These are phyloP conservation scores for Formica selysi DNA, from an alignment of 1,140 invertebrate species.

Conservation along the genomic window DNA sequence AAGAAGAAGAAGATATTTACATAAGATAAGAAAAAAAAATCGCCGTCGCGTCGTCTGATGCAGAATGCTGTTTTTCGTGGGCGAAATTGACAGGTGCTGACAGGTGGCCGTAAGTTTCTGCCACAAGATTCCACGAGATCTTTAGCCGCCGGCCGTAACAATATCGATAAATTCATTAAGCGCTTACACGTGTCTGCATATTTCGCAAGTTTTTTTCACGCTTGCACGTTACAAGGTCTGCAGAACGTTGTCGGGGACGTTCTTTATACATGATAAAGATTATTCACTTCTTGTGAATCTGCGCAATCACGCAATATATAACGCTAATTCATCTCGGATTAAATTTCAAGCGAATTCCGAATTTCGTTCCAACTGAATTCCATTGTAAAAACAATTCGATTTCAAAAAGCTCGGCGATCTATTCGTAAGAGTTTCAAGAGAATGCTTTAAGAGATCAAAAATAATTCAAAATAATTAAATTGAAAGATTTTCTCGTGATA, in stretches of 20 bases:
- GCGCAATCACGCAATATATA: background rate
- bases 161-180: conserved; percentile 55
- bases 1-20: conserved; percentile 3
- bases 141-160: background rate
- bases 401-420: background rate
- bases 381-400: background rate
- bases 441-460: background rate
- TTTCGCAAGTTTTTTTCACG: background rate
- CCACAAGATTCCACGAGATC: conserved; percentile 12
- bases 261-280: background rate
- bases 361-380: background rate
- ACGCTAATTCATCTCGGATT: background rate
- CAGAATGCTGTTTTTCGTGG: background rate
- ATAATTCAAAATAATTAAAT: background rate
- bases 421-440: background rate
- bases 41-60: background rate
- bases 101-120: conserved; percentile 26
- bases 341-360: background rate
- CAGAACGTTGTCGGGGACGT: conserved; percentile 12
- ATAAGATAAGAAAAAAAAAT: conserved; percentile 19
- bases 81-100: conserved; percentile 31
- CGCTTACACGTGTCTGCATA: conserved; percentile 9
- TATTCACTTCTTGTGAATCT: conserved; percentile 7
- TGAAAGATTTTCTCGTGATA: background rate
- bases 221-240: background rate